A percentile compares a stretch with the other conserved stretches of the same genome.
Evolutionary conservation across 2,113 vertebrate genomes (phyloP).

Genomic region (Callipepla californica): DNA sequence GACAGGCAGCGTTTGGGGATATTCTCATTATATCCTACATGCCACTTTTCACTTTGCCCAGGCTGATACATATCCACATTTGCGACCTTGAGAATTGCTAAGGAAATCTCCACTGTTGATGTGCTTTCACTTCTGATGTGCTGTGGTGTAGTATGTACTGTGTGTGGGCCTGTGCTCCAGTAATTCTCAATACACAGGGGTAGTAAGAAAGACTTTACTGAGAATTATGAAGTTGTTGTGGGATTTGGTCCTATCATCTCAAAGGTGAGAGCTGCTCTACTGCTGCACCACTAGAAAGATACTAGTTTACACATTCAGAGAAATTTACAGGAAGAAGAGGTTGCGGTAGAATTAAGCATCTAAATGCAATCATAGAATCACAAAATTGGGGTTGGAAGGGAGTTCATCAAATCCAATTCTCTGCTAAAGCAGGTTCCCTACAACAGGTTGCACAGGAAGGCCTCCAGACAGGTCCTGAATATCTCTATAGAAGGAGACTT

Average conservation of each 20-base stretch:
- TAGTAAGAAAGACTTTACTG: neutral
- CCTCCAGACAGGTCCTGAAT: too few relatives aligned
- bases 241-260: neutral
- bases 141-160: neutral
- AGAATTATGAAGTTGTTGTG: neutral
- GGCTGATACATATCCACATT: neutral
- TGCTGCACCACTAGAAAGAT: neutral
- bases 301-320: neutral
- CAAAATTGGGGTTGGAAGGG: too few relatives aligned
- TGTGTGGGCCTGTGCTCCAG: neutral
- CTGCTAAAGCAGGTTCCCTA: too few relatives aligned
- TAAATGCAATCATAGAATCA: neutral
- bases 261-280: neutral
- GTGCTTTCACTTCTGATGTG: neutral
- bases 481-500: too few relatives aligned
- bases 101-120: neutral
- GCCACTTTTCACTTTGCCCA: neutral
- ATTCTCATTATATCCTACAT: neutral
- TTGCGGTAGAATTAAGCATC: conserved; percentile 34
- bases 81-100: neutral
- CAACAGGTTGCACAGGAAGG: too few relatives aligned
- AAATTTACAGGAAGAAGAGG: neutral
- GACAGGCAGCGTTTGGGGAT: neutral
- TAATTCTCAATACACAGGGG: too few relatives aligned
- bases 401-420: too few relatives aligned